Base-by-base conservation (phyloP, 2,113 vertebrate species). In the Melanostigma gelatinosum region DNA sequence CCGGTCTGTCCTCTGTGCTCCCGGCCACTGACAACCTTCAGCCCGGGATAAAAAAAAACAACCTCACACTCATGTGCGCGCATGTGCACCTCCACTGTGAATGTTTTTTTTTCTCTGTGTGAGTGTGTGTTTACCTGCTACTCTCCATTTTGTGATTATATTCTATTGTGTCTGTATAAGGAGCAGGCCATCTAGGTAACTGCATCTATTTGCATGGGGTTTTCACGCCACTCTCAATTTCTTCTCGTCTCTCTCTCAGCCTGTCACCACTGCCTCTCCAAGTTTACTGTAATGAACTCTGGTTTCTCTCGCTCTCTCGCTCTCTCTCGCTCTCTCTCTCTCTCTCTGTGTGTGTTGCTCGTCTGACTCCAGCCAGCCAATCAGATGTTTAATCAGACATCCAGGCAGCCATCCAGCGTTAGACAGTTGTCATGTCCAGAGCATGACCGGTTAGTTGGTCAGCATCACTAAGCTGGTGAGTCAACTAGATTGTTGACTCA, bases 281-380 rank as follows among this genome's bases (percentile, higher is more conserved):
- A 64, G 82, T 90, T 88, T 82, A 81, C 88, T 85, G 84, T 91
- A 92, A 92, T 92, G 83, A 94, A 90, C 89, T 86, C 79, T 85
- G 80, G 72, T 88, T 88, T 55, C 81, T 84, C 75, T 89, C 34
- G 18, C 38, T 44, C 55, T 36, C 63, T 70, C 54, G 62, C 48
- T 66, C 64, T 63, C 24, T 24, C n/a, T n/a, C n/a, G n/a, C n/a
- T n/a, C 34, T 22, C 38, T 44, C 55, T 36, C 63, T 70, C 54
- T 66, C 48, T 66, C 64, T 63, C n/a, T n/a, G n/a, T n/a, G n/a
- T n/a, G 1, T 55, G n/a, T 55, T 67, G 42, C 44, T 77, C 9
- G 54, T 48, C 78, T 66, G 57, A 81, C 87, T 88, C 62, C 62
- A 77, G 72, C 52, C 61, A 70, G 48, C 55, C 46, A 52, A 77